Evolutionary conservation across 2,888 invertebrate genomes (phyloP), one percentile per base, ranked within the genome.

Genomic region (Helicoverpa assulta): DNA sequence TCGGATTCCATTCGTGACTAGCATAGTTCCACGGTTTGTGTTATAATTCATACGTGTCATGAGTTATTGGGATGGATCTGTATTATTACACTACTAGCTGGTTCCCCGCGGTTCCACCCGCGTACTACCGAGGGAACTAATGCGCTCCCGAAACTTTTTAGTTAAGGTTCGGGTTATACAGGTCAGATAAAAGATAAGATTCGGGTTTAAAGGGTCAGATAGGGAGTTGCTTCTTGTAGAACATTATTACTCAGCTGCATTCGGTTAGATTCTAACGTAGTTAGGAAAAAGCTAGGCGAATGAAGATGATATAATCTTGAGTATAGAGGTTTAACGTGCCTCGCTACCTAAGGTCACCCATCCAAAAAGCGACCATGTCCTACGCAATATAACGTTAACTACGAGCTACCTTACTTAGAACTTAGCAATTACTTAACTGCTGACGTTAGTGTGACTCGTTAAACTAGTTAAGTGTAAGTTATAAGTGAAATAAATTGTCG

Each of bases 401-500:
- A 40, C 40, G 10, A 40, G 14, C 40, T 40, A 12, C 37, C 37
- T 37, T 40, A 40, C 14, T 40, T 40, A 40, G 12, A 73, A 58
- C 26, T 58, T 37, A 52, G 51, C 37, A 55, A 73, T 76, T 58
- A 76, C 54, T 70, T 70, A 51, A 37, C 26, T 14, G 16, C 54
- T 29, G 37, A 18, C 52, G 40, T n/a, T 56, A 70, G 47, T 26
- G 47, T 43, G 47, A 47, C 55, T 59, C 55, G 55, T 76, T 58
- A 47, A 70, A 76, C 55, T 64, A 50, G 19, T 76, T 52, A 74
- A 56, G 50, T 71, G 8, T 65, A 76, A 77, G 19, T 71, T 54
- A 43, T 77, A 77, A 77, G 65, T 77, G 73, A 75, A 55, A 75
- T 72, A 62, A 66, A 66, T 72, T 54, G 74, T 55, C 71, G 51